phyloP scores from a whole-genome alignment of 1,140 invertebrate species.

The Drosophila trapezifrons region DNA sequence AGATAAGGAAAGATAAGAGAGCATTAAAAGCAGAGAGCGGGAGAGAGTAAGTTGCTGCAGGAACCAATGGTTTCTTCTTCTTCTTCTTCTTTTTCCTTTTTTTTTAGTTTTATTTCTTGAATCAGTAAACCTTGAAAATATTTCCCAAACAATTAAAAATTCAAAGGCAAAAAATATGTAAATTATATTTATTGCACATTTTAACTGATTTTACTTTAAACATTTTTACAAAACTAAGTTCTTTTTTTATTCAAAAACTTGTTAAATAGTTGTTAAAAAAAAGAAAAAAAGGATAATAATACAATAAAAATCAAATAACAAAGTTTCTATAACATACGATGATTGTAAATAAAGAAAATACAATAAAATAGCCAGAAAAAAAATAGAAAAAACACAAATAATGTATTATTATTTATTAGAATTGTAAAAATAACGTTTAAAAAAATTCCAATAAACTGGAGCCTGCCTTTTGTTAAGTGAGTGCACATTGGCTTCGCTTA shows the following conservation, averaged over 20 bases:
- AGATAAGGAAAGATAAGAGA: not conserved
- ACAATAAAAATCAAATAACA: no score
- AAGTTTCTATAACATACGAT: no score
- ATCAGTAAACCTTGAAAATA: not conserved
- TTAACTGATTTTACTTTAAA: not conserved
- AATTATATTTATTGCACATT: not conserved
- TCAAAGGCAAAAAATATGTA: not conserved
- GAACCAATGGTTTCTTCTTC: not conserved
- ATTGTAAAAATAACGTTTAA: not conserved
- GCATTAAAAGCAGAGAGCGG: not conserved
- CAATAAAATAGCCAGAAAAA: no score
- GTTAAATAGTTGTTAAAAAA: no score
- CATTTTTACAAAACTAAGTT: no score
- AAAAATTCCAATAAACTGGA: conserved; percentile 1
- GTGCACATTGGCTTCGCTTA: conserved; percentile 28
- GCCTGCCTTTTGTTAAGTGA: not conserved
- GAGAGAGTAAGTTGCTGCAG: not conserved
- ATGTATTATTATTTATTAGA: no score
- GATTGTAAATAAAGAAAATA: not conserved
- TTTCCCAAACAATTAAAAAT: not conserved
- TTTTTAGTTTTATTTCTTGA: not conserved
- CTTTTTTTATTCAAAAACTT: no score
- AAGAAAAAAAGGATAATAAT: not conserved
- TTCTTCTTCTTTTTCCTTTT: not conserved
- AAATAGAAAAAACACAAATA: no score